These are phyloP conservation scores for Periophthalmus magnuspinnatus DNA, from an alignment of 2,797 vertebrate species.

Conservation along the genomic window DNA sequence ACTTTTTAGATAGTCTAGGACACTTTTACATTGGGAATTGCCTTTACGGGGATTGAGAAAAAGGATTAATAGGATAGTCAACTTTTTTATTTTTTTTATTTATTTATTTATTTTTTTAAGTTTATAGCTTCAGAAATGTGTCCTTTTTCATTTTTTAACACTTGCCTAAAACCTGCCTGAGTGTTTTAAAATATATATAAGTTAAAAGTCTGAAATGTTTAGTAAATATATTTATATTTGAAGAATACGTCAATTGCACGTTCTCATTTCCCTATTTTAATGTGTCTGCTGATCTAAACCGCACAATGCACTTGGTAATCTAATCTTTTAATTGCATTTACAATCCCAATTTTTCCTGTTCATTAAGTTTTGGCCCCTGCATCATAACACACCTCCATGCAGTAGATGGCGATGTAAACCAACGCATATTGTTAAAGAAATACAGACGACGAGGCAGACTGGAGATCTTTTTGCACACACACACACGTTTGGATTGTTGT, in stretches of 20 bases:
- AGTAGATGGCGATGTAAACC: constrained; percentile 23
- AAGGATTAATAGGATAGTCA: too few relatives aligned
- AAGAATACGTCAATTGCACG: not conserved
- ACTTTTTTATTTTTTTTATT: too few relatives aligned
- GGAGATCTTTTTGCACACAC: not conserved
- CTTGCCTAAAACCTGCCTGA: too few relatives aligned
- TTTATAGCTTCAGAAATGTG: too few relatives aligned
- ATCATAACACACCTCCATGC: not conserved
- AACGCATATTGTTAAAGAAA: not conserved
- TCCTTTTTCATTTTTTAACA: too few relatives aligned
- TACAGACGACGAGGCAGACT: not conserved
- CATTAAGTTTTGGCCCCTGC: not conserved
- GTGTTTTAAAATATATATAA: not conserved
- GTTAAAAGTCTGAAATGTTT: not conserved
- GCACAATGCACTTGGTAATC: not conserved
- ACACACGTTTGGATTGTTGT: constrained; percentile 10
- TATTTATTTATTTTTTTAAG: too few relatives aligned
- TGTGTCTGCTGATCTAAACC: not conserved
- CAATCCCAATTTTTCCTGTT: not conserved
- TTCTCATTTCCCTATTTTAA: not conserved
- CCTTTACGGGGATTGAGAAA: too few relatives aligned
- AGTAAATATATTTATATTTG: not conserved
- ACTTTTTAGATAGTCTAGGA: not conserved
- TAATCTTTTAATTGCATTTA: not conserved
- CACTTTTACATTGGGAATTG: not conserved